Percentiles rank a stretch among this genome's conserved stretches.
Evolutionary conservation across 2,797 vertebrate genomes (phyloP).

Genomic region (Aselliscus stoliczkanus): DNA sequence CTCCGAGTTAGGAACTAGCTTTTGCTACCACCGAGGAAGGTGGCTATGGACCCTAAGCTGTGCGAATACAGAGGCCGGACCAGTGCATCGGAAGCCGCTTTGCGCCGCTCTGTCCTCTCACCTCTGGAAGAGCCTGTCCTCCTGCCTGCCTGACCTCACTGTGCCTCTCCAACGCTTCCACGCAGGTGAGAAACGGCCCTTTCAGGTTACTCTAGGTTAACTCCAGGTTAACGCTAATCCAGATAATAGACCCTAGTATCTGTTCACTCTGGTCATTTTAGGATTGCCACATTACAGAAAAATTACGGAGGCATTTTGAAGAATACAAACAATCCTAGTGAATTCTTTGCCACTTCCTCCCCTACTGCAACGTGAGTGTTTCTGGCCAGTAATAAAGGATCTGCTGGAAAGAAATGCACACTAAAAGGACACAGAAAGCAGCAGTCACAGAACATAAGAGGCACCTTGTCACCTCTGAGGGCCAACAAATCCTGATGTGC

Average conservation of each 20-base stretch:
- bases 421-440: accelerated
- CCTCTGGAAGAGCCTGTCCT: neutral
- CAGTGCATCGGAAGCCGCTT: accelerated
- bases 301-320: neutral
- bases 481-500: accelerated
- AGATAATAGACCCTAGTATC: accelerated
- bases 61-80: accelerated
- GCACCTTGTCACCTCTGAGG: accelerated
- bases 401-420: neutral
- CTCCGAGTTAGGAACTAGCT: neutral
- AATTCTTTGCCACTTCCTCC: accelerated
- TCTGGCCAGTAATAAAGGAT: neutral
- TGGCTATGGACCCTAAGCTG: accelerated
- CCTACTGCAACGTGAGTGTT: accelerated
- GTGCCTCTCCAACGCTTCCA: neutral
- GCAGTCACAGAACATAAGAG: accelerated
- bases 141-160: accelerated
- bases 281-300: accelerated
- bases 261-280: neutral
- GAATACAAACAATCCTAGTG: accelerated
- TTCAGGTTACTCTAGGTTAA: no score
- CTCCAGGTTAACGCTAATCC: accelerated
- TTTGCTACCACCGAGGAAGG: neutral
- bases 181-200: neutral
- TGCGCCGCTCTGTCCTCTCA: accelerated